Evolutionary conservation across 2,888 invertebrate genomes (phyloP).

Genomic region (Drosophila koepferae): DNA sequence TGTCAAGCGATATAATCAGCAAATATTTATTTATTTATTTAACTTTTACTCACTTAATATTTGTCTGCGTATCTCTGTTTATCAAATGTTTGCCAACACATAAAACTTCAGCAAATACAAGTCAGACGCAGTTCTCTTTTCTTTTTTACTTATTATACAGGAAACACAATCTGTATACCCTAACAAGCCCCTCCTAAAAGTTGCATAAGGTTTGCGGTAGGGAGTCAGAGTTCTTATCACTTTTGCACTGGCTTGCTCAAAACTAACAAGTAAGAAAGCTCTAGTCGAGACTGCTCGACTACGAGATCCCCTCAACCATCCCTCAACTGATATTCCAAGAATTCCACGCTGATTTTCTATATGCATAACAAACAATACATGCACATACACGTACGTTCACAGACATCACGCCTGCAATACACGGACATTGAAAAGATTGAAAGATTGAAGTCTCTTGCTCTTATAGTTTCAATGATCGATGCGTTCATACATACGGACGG

Average conservation of each 20-base stretch:
- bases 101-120: slow-evolving; percentile 66
- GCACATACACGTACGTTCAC: too few relatives aligned
- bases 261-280: not conserved
- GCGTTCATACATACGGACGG: too few relatives aligned
- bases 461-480: too few relatives aligned
- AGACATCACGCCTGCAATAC: too few relatives aligned
- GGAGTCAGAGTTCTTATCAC: slow-evolving; percentile 59
- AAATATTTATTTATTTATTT: slow-evolving; percentile 54
- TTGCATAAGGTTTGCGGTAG: slow-evolving; percentile 20
- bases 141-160: slow-evolving; percentile 21
- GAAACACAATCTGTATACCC: slow-evolving; percentile 34
- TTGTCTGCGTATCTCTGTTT: slow-evolving; percentile 56
- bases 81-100: slow-evolving; percentile 73
- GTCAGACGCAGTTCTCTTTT: slow-evolving; percentile 1
- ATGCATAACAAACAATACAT: too few relatives aligned
- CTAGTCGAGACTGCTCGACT: too few relatives aligned
- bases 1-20: slow-evolving; percentile 47
- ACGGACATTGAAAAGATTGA: too few relatives aligned
- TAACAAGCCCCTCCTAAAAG: not conserved
- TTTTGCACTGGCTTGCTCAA: slow-evolving; percentile 24
- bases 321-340: too few relatives aligned
- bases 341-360: too few relatives aligned
- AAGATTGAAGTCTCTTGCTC: too few relatives aligned
- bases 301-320: too few relatives aligned
- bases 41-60: slow-evolving; percentile 58